Conservation (phyloP, 2,888 invertebrate genomes). For the Calliphora vomitoria region DNA sequence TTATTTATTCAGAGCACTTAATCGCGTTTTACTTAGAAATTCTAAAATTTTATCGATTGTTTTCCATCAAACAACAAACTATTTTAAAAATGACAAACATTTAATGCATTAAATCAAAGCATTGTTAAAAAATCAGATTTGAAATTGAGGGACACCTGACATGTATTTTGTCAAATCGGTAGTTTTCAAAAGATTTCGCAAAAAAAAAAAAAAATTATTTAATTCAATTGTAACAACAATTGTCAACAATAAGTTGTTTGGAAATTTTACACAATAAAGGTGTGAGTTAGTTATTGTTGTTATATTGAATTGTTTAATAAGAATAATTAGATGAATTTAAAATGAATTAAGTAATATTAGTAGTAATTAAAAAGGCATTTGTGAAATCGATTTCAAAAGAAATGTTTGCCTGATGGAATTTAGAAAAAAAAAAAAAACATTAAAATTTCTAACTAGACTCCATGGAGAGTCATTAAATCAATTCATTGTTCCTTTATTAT, state of each 20-base stretch:
- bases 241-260: neutral
- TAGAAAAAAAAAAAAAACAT: neutral
- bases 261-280: constrained; percentile 28
- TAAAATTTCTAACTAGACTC: too few relatives aligned
- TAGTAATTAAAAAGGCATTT: neutral
- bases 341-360: neutral
- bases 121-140: constrained; percentile 26
- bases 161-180: constrained; percentile 67
- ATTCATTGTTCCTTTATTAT: too few relatives aligned
- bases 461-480: too few relatives aligned
- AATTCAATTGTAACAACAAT: constrained; percentile 40
- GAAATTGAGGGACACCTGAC: constrained; percentile 59
- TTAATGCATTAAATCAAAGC: neutral
- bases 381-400: neutral
- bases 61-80: constrained; percentile 26
- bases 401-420: too few relatives aligned
- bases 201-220: neutral
- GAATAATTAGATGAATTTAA: constrained; percentile 1
- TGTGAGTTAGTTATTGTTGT: constrained; percentile 40
- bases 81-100: constrained; percentile 37
- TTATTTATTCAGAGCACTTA: constrained; percentile 67
- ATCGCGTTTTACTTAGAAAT: constrained; percentile 30
- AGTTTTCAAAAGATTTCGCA: constrained; percentile 63
- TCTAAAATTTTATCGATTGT: neutral
- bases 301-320: constrained; percentile 20